phyloP scores from a whole-genome alignment of 2,797 vertebrate genomes.

The Peromyscus nudipes region DNA sequence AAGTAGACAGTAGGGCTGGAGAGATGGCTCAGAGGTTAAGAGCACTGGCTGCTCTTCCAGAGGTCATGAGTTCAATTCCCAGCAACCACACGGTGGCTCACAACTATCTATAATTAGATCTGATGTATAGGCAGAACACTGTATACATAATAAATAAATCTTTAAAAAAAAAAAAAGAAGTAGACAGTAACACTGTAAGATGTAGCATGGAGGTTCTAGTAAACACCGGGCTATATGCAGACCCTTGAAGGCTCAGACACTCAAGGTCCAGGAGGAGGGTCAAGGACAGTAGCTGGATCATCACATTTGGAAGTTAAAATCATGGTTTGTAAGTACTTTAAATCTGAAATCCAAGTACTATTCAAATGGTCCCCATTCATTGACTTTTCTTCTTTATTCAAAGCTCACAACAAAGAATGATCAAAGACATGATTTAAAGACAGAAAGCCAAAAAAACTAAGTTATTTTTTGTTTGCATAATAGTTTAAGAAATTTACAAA shows the following conservation, averaged over 20 bases:
- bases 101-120: no score
- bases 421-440: not conserved
- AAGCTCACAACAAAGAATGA: not conserved
- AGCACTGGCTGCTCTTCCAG: no score
- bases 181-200: not conserved
- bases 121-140: no score
- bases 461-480: not conserved
- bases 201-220: not conserved
- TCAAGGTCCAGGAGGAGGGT: not conserved
- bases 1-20: not conserved
- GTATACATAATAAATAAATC: no score
- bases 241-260: not conserved
- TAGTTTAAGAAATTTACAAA: slow-evolving; percentile 14
- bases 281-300: not conserved
- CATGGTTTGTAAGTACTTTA: not conserved
- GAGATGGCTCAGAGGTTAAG: no score
- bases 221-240: not conserved
- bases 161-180: no score
- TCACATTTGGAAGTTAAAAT: not conserved
- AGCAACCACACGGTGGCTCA: no score
- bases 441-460: not conserved
- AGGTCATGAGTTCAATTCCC: no score
- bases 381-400: not conserved
- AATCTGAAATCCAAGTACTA: not conserved
- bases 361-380: not conserved